These are phyloP conservation scores for Agriotes lineatus DNA, from an alignment of 2,888 invertebrate genomes.

Conservation along the genomic window DNA sequence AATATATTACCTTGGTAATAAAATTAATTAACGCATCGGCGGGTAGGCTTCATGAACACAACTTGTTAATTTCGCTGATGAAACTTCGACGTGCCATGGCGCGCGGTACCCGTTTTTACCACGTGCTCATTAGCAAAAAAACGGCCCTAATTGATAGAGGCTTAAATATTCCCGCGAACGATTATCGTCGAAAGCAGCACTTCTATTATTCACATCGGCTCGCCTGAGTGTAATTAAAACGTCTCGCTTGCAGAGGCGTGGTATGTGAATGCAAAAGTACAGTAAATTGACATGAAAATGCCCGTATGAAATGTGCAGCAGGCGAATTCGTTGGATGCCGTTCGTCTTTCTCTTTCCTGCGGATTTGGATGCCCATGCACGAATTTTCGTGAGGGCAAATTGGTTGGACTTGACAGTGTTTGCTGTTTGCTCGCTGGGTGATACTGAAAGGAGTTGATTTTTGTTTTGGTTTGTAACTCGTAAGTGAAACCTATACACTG, in stretches of 20 bases:
- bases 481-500: no score
- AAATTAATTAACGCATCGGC: constrained; percentile 47
- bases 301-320: constrained; percentile 15
- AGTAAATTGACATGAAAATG: constrained; percentile 31
- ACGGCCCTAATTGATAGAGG: not conserved
- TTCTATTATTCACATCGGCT: constrained; percentile 22
- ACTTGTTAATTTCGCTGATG: constrained; percentile 2
- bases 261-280: constrained; percentile 27
- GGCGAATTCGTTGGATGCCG: not conserved
- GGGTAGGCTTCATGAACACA: constrained; percentile 11
- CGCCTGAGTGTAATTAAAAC: constrained; percentile 24
- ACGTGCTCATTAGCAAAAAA: not conserved
- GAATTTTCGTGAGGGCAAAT: no score
- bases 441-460: no score
- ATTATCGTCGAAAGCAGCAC: not conserved
- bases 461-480: no score
- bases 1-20: constrained; percentile 51
- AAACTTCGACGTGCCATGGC: not conserved
- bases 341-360: not conserved
- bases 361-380: not conserved
- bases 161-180: constrained; percentile 1
- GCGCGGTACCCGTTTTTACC: not conserved
- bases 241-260: constrained; percentile 28
- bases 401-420: no score
- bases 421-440: no score